Evolutionary conservation across 2,888 invertebrate species (phyloP).

Genomic region (Agrilus biguttatus): DNA sequence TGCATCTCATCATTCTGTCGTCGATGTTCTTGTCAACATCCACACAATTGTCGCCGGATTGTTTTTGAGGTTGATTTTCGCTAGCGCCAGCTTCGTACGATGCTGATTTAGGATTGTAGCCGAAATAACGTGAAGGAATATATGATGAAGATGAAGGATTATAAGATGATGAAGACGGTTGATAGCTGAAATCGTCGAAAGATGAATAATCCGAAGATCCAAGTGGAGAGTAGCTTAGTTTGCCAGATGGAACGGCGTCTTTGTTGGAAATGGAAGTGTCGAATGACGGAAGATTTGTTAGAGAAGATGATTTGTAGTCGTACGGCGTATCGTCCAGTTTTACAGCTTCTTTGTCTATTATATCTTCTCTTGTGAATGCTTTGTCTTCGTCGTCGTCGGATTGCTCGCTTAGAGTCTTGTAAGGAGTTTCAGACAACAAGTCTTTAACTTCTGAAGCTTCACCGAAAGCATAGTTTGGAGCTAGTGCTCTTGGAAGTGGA

Average conservation of each 20-base stretch:
- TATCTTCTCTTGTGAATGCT: conserved; percentile 7
- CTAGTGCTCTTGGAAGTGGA: no score
- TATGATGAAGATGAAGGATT: conserved; percentile 11
- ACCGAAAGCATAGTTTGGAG: no score
- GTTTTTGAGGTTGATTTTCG: conserved; percentile 4
- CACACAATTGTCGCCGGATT: conserved; percentile 38
- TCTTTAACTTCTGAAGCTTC: no score
- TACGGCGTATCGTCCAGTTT: no score
- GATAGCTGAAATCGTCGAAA: conserved; percentile 10
- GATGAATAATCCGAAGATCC: conserved; percentile 13
- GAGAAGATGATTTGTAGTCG: no score
- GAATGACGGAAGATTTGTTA: no score
- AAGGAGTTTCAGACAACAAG: no score
- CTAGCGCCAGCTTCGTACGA: conserved; percentile 14
- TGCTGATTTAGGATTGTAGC: conserved; percentile 2
- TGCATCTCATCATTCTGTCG: conserved; percentile 32
- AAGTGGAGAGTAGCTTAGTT: conserved; percentile 13
- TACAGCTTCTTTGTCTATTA: no score
- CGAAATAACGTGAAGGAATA: conserved; percentile 27
- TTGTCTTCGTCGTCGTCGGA: conserved; percentile 6
- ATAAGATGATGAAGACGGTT: conserved; percentile 14
- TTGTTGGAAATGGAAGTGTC: conserved; percentile 18
- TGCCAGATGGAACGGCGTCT: conserved; percentile 21
- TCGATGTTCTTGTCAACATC: conserved; percentile 40
- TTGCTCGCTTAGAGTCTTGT: no score